Evolutionary conservation across 2,113 vertebrate species (phyloP).

Genomic region (Pachypanchax playfairii): DNA sequence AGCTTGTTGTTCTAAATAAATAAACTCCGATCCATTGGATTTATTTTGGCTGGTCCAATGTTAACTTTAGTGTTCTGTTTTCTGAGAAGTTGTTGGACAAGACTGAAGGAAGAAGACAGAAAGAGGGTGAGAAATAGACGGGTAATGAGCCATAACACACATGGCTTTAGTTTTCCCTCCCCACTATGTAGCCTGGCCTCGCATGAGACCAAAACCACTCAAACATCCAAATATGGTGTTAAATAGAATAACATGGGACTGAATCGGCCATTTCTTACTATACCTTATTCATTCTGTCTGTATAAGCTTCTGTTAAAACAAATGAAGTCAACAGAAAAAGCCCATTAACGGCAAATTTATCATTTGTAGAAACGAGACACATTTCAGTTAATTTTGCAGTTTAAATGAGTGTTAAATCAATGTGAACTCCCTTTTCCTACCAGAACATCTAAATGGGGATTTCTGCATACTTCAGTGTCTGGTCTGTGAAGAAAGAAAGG

Average conservation of each 20-base stretch:
- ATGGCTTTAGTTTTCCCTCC: slow-evolving; percentile 67
- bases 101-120: too few relatives aligned
- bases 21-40: too few relatives aligned
- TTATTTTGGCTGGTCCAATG: too few relatives aligned
- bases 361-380: neutral
- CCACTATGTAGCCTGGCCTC: slow-evolving; percentile 54
- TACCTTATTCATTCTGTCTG: slow-evolving; percentile 9
- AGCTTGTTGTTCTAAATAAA: too few relatives aligned
- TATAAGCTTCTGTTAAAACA: neutral
- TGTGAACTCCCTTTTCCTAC: slow-evolving; percentile 17
- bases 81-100: too few relatives aligned
- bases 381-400: neutral
- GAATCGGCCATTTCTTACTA: slow-evolving; percentile 28
- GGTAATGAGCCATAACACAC: slow-evolving; percentile 58
- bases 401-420: slow-evolving; percentile 5
- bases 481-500: slow-evolving; percentile 36
- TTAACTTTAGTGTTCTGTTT: too few relatives aligned
- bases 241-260: slow-evolving; percentile 41
- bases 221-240: slow-evolving; percentile 76
- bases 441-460: slow-evolving; percentile 44
- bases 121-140: slow-evolving; percentile 14
- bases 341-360: too few relatives aligned
- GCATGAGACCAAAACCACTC: slow-evolving; percentile 64
- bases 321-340: too few relatives aligned
- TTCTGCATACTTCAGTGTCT: slow-evolving; percentile 58